Percentiles rank a stretch among this genome's conserved stretches.
Conservation (phyloP, 37 sponge, comb jelly and placozoan species). For the Eunapius fragilis region DNA sequence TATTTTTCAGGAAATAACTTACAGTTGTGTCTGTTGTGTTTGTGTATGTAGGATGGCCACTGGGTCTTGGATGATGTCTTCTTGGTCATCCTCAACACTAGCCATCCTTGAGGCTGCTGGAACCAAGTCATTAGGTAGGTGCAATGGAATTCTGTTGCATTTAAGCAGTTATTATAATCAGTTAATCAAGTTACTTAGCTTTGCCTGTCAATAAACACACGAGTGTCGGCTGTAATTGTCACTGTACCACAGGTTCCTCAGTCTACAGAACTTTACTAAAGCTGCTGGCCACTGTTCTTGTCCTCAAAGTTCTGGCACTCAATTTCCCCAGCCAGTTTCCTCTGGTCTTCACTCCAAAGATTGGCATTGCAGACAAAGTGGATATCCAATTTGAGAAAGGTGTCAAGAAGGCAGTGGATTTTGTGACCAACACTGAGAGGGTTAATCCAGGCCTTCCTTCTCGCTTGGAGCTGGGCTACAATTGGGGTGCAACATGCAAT, state of each 20-base stretch:
- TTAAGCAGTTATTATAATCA: neutral
- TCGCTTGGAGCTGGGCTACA: constrained; percentile 66
- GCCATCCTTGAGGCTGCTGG: constrained; percentile 32
- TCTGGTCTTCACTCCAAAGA: constrained; percentile 22
- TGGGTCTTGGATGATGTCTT: constrained; percentile 40
- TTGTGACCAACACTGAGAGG: constrained; percentile 22
- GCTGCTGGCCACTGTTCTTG: constrained; percentile 48
- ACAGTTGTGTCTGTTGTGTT: too few relatives aligned
- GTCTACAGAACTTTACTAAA: constrained; percentile 2
- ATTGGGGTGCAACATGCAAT: constrained; percentile 30
- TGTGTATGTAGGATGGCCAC: constrained; percentile 26
- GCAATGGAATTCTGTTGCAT: too few relatives aligned
- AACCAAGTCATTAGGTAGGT: constrained; percentile 66
- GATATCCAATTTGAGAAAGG: neutral
- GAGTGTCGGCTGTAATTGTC: neutral
- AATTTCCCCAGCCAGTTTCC: neutral
- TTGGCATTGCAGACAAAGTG: constrained; percentile 9
- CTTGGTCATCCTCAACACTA: constrained; percentile 17
- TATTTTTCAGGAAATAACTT: too few relatives aligned
- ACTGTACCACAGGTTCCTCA: constrained; percentile 12
- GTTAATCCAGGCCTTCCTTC: constrained; percentile 44
- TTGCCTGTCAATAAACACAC: neutral
- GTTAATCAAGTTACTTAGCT: neutral
- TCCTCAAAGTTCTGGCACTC: constrained; percentile 23
- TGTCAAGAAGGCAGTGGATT: constrained; percentile 42